Conservation (phyloP, 2,888 invertebrate genomes). For the Pseudoips prasinana region DNA sequence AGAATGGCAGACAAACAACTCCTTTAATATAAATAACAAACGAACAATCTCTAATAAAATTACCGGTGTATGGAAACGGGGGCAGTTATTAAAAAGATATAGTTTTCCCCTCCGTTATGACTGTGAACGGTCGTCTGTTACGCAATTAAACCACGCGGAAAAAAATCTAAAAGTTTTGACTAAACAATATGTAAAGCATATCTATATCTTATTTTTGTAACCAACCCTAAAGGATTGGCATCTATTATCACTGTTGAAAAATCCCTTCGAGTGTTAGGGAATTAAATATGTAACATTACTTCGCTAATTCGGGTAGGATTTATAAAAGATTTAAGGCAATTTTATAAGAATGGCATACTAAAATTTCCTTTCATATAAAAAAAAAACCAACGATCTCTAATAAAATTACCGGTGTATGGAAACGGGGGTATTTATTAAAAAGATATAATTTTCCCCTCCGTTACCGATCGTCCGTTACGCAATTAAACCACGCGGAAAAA, state of each 20-base stretch:
- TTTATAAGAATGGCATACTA: slow-evolving; percentile 6
- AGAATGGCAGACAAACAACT: slow-evolving; percentile 8
- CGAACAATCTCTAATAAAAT: slow-evolving; percentile 43
- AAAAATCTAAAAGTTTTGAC: no score
- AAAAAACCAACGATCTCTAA: slow-evolving; percentile 34
- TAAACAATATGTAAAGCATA: no score
- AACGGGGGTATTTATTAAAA: slow-evolving; percentile 51
- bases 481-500: slow-evolving; percentile 64
- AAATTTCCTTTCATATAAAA: slow-evolving; percentile 28
- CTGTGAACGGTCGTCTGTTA: slow-evolving; percentile 57
- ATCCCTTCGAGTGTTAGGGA: no score
- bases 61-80: slow-evolving; percentile 40
- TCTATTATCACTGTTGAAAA: background rate
- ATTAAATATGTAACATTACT: background rate
- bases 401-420: slow-evolving; percentile 46
- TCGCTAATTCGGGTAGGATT: background rate
- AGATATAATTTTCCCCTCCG: slow-evolving; percentile 59
- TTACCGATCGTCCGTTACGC: slow-evolving; percentile 61
- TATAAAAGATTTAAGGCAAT: slow-evolving; percentile 8
- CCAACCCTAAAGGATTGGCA: background rate
- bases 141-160: slow-evolving; percentile 64
- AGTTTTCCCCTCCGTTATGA: slow-evolving; percentile 56
- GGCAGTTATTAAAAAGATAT: slow-evolving; percentile 60
- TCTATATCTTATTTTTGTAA: no score
- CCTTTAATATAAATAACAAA: slow-evolving; percentile 31